These are phyloP conservation scores for Aphelocoma coerulescens DNA, from an alignment of 2,113 vertebrate genomes.

Conservation along the genomic window DNA sequence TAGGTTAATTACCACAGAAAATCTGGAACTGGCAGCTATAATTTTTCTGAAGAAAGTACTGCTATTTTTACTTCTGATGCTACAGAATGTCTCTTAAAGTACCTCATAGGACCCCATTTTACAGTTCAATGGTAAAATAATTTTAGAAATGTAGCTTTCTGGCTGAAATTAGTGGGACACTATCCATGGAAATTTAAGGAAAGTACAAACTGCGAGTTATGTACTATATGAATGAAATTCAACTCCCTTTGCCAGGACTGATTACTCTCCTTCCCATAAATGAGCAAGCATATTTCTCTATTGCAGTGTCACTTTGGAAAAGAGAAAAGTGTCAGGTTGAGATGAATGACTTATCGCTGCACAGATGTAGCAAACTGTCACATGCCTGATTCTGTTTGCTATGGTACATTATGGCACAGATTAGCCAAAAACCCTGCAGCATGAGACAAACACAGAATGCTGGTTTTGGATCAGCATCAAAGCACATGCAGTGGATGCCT, in stretches of 20 bases:
- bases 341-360: constrained; percentile 1
- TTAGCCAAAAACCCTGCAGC: constrained; percentile 36
- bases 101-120: not conserved
- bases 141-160: constrained; percentile 34
- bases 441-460: constrained; percentile 21
- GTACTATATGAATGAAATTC: not conserved
- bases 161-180: not conserved
- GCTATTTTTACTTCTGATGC: constrained; percentile 54
- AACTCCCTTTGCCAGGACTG: not conserved
- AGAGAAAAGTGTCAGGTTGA: constrained; percentile 13
- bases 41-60: constrained; percentile 59
- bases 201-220: not conserved
- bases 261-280: not conserved
- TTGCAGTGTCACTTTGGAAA: constrained; percentile 36
- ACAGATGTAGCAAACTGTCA: not conserved
- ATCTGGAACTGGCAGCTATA: constrained; percentile 54
- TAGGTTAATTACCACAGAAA: constrained; percentile 75
- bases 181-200: not conserved
- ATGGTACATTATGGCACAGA: not conserved
- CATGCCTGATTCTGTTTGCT: constrained; percentile 13
- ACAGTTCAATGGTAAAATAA: not conserved
- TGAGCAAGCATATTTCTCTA: constrained; percentile 16
- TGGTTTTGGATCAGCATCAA: not conserved
- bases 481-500: not conserved
- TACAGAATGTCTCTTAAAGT: constrained; percentile 31